These are phyloP conservation scores for Mycalesis mineus DNA, from an alignment of 2,888 invertebrate species.

Conservation along the genomic window DNA sequence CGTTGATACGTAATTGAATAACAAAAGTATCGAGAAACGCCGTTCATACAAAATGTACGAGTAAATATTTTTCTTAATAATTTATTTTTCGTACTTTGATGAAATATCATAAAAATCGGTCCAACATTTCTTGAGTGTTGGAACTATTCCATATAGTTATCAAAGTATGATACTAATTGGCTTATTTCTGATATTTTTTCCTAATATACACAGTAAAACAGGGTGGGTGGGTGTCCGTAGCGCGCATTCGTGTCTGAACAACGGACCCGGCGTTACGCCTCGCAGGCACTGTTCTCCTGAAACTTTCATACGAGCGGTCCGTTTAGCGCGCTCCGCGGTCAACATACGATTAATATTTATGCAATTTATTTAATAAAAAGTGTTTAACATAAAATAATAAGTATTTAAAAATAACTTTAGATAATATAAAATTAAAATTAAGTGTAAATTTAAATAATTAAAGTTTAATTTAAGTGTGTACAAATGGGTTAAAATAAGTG, in stretches of 20 bases:
- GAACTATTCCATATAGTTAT: too few species aligned
- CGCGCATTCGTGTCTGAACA: constrained; percentile 55
- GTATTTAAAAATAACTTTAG: too few species aligned
- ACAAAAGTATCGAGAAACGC: too few species aligned
- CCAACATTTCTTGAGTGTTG: too few species aligned
- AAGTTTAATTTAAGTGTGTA: neutral
- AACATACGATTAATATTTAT: neutral
- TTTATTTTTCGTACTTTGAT: too few species aligned
- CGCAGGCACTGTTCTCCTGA: constrained; percentile 41
- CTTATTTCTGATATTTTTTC: constrained; percentile 1
- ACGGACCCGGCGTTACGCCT: constrained; percentile 54
- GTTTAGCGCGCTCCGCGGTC: neutral
- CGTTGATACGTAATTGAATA: too few species aligned
- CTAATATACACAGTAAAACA: constrained; percentile 5
- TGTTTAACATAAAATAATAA: too few species aligned
- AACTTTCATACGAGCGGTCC: constrained; percentile 49
- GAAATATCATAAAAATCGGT: too few species aligned
- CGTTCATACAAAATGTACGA: too few species aligned
- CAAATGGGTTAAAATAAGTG: neutral
- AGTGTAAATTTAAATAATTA: neutral
- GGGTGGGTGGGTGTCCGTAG: constrained; percentile 41
- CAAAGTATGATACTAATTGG: constrained; percentile 19
- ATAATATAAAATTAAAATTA: too few species aligned
- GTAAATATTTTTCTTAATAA: too few species aligned
- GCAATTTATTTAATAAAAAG: neutral